Conservation (phyloP, 2,888 invertebrate species). For the Harmothoe impar region DNA sequence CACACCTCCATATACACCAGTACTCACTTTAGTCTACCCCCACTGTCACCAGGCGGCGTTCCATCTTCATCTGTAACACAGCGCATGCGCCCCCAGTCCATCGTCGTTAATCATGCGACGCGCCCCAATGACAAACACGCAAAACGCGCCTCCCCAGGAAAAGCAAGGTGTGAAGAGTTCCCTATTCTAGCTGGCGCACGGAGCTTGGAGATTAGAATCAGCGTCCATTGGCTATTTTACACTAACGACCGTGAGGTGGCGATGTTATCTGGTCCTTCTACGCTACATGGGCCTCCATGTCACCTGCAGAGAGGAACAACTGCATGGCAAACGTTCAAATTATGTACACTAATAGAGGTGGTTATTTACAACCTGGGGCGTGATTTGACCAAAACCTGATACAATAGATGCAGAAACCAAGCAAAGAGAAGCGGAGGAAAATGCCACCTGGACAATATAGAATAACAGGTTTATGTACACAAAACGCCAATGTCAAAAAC, state of each 20-base stretch:
- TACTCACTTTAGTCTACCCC: not conserved
- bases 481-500: too few relatives aligned
- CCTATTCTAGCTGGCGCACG: too few relatives aligned
- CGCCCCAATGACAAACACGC: slow-evolving; percentile 33
- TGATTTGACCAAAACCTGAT: not conserved
- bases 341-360: slow-evolving; percentile 4
- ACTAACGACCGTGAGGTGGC: not conserved
- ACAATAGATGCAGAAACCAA: not conserved
- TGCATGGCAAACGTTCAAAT: slow-evolving; percentile 43
- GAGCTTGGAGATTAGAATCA: not conserved
- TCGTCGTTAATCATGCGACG: slow-evolving; percentile 33
- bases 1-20: not conserved
- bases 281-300: not conserved
- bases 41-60: not conserved
- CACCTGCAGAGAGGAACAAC: not conserved
- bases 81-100: slow-evolving; percentile 12
- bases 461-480: too few relatives aligned
- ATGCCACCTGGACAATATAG: too few relatives aligned
- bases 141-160: not conserved
- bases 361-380: not conserved
- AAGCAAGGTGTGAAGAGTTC: slow-evolving; percentile 6
- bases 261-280: slow-evolving; percentile 30
- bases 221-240: not conserved
- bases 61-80: slow-evolving; percentile 14
- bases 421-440: not conserved